phyloP scores from a whole-genome alignment of 2,888 invertebrate species.

The Drosophila limbata region DNA sequence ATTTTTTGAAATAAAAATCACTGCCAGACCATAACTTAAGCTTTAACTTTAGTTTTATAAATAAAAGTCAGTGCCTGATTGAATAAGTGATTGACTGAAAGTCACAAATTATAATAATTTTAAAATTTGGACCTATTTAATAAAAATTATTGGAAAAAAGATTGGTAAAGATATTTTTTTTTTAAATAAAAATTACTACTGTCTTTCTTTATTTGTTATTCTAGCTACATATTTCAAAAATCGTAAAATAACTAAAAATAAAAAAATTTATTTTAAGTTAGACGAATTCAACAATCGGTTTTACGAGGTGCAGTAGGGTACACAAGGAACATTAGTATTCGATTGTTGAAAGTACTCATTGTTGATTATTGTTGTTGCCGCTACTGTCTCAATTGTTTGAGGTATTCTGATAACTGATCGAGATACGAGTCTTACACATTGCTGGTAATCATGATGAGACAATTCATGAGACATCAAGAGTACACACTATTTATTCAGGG shows the following conservation, averaged over 20 bases:
- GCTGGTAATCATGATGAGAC: constrained; percentile 34
- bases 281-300: constrained; percentile 23
- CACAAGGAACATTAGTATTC: constrained; percentile 10
- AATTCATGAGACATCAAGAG: constrained; percentile 25
- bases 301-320: background rate
- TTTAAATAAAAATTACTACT: background rate
- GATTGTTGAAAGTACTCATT: constrained; percentile 38
- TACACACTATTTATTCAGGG: constrained; percentile 41
- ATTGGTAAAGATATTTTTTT: background rate
- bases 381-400: constrained; percentile 45
- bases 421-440: constrained; percentile 27
- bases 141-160: no score
- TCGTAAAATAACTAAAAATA: background rate
- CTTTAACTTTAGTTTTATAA: no score
- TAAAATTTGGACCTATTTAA: no score
- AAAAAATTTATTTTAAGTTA: background rate
- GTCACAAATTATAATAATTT: no score
- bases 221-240: background rate
- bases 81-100: no score
- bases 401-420: constrained; percentile 34
- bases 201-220: no score
- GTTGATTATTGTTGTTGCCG: constrained; percentile 40
- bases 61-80: no score
- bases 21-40: no score
- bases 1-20: no score